Conservation (phyloP, 30 jellyfish, hydroid and myxozoan genomes). For the Pseudorhiza aurosa region DNA sequence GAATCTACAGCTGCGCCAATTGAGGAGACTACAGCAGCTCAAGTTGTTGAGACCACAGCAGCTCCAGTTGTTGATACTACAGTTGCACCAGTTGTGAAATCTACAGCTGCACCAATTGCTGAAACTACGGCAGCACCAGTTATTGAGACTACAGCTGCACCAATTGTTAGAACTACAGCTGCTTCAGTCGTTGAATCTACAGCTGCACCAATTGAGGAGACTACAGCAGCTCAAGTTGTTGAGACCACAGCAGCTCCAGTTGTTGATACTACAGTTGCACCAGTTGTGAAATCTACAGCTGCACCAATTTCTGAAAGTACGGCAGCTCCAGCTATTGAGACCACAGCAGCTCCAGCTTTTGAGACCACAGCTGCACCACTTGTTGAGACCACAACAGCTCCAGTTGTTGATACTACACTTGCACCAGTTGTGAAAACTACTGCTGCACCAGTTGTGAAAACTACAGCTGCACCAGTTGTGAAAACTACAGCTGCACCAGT, state of each 20-base stretch:
- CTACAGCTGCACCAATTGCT: slow-evolving; percentile 17
- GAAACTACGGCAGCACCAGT: slow-evolving; percentile 15
- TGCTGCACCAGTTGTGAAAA: slow-evolving; percentile 44
- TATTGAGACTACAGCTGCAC: slow-evolving; percentile 7
- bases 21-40: neutral
- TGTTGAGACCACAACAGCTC: slow-evolving; percentile 31
- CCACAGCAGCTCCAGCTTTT: slow-evolving; percentile 11
- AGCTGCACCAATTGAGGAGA: slow-evolving; percentile 28
- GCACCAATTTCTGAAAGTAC: slow-evolving; percentile 2
- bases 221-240: slow-evolving; percentile 33
- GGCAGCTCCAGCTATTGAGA: slow-evolving; percentile 5
- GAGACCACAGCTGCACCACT: slow-evolving; percentile 9
- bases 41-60: slow-evolving; percentile 9
- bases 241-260: slow-evolving; percentile 24
- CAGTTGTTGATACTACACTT: slow-evolving; percentile 21
- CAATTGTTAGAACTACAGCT: slow-evolving; percentile 35
- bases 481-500: slow-evolving; percentile 52
- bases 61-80: slow-evolving; percentile 31
- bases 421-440: slow-evolving; percentile 42
- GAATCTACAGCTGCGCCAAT: slow-evolving; percentile 5
- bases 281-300: slow-evolving; percentile 21
- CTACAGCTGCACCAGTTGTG: slow-evolving; percentile 37
- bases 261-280: slow-evolving; percentile 30
- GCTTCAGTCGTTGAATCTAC: slow-evolving; percentile 37
- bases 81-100: neutral